These are phyloP conservation scores for Agapornis canus DNA, from an alignment of 2,797 vertebrate species.

Conservation along the genomic window DNA sequence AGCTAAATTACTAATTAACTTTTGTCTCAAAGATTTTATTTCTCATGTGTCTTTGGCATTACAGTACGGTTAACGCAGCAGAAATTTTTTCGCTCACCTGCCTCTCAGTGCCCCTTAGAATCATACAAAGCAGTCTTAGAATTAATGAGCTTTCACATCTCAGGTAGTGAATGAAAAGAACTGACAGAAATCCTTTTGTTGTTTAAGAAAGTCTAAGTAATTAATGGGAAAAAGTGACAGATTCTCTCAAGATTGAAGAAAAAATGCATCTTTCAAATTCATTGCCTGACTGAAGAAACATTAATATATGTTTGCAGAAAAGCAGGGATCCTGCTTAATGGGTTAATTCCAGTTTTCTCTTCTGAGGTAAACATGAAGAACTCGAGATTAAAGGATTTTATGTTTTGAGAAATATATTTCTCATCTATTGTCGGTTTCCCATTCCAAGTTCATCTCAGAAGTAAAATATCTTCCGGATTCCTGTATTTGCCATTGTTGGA, in stretches of 20 bases:
- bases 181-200: conserved; percentile 50
- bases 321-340: background rate
- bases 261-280: conserved; percentile 11
- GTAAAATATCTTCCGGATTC: background rate
- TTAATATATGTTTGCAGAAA: background rate
- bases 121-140: conserved; percentile 43
- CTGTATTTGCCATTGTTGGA: background rate
- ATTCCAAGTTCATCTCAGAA: background rate
- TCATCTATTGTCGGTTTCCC: background rate
- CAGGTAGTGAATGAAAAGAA: conserved; percentile 62
- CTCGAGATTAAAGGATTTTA: background rate
- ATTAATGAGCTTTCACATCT: conserved; percentile 74
- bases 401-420: background rate
- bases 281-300: background rate
- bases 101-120: conserved; percentile 1
- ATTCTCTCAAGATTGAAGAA: conserved; percentile 10
- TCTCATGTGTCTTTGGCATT: background rate
- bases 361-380: background rate
- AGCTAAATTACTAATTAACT: conserved; percentile 58
- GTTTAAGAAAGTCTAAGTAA: conserved; percentile 54
- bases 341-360: background rate
- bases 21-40: conserved; percentile 22
- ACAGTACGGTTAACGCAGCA: conserved; percentile 4
- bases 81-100: conserved; percentile 1
- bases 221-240: conserved; percentile 16